Percentiles rank a stretch among this genome's conserved stretches.
These are phyloP conservation scores for Heliconius hewitsoni DNA, from an alignment of 1,140 invertebrate species.

Conservation along the genomic window DNA sequence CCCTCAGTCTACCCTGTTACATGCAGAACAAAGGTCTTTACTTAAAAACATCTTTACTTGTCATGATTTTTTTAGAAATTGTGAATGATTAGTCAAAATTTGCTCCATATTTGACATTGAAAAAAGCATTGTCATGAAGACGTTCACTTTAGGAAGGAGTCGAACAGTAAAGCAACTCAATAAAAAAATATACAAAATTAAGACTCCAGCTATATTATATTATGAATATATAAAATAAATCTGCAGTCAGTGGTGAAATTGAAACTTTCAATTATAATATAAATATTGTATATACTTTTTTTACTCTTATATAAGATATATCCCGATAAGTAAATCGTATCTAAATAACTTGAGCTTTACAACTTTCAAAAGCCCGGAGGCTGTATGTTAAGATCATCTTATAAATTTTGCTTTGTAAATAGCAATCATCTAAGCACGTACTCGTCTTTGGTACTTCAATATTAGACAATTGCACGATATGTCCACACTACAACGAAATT, in stretches of 20 bases:
- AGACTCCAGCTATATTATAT: background rate
- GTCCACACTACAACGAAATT: background rate
- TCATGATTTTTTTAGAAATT: background rate
- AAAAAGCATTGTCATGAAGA: background rate
- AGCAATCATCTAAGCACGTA: conserved; percentile 10
- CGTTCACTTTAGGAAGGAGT: background rate
- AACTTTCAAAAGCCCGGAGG: background rate
- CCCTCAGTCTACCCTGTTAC: too few species aligned
- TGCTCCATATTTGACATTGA: background rate
- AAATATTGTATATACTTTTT: background rate
- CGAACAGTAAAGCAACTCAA: background rate
- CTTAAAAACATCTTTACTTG: too few species aligned
- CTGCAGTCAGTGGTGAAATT: too few species aligned
- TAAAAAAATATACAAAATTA: background rate
- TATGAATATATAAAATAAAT: too few species aligned
- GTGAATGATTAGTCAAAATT: background rate
- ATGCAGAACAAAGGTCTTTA: too few species aligned
- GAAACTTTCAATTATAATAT: too few species aligned
- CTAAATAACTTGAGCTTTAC: background rate
- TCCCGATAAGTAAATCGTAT: background rate
- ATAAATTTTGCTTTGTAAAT: conserved; percentile 21
- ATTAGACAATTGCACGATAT: conserved; percentile 24
- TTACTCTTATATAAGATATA: background rate
- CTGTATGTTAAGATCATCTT: conserved; percentile 10
- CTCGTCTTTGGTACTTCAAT: conserved; percentile 15